phyloP scores from a whole-genome alignment of 2,888 invertebrate species.

The Melinaea marsaeus region DNA sequence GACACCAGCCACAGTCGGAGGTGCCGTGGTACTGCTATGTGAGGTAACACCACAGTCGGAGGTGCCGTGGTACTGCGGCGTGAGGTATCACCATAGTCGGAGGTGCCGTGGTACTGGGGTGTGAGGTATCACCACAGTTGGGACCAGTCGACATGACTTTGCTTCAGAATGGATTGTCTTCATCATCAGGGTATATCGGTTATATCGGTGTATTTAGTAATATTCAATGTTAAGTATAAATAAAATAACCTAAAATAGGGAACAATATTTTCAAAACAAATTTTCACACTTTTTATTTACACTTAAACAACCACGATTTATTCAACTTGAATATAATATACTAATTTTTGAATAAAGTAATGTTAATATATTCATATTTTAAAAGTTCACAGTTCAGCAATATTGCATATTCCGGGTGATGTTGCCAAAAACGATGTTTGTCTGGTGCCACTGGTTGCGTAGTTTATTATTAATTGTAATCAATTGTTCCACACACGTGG shows the following conservation, averaged over 20 bases:
- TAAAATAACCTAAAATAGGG: no score
- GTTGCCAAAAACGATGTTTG: background rate
- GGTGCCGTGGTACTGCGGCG: no score
- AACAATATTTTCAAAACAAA: no score
- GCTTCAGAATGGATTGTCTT: constrained; percentile 66
- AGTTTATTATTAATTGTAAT: constrained; percentile 7
- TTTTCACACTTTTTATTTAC: no score
- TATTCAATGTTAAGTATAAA: background rate
- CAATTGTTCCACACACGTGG: constrained; percentile 53
- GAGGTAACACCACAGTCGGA: no score
- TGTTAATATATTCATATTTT: background rate
- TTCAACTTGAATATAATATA: background rate
- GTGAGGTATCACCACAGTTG: constrained; percentile 64
- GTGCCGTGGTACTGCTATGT: no score
- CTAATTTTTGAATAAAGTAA: background rate
- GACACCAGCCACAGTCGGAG: no score
- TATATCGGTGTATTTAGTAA: constrained; percentile 46
- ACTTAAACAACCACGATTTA: background rate
- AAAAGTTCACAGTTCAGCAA: background rate
- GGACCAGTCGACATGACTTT: constrained; percentile 62
- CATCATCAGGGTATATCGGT: constrained; percentile 59
- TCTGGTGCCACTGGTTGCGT: background rate
- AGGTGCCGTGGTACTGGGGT: constrained; percentile 34
- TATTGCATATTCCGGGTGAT: background rate
- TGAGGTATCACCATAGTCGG: no score